phyloP scores from a whole-genome alignment of 2,113 vertebrate genomes.

The Hippocampus abdominalis region DNA sequence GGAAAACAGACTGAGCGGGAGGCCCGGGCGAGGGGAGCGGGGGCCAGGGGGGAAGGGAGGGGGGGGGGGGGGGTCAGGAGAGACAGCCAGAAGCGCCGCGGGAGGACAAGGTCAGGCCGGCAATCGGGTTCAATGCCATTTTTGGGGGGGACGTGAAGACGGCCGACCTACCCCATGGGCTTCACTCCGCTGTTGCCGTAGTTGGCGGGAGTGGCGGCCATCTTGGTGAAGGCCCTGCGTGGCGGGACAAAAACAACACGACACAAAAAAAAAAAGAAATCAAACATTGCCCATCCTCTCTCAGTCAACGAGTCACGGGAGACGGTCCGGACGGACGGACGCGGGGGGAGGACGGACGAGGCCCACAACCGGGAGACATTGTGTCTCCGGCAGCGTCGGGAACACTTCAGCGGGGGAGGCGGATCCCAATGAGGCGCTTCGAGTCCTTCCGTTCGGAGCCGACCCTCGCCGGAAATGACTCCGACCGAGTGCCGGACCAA shows the following conservation, averaged over 20 bases:
- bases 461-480: too few species aligned
- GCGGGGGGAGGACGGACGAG: too few species aligned
- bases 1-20: slow-evolving; percentile 80
- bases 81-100: not conserved
- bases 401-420: too few species aligned
- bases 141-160: not conserved
- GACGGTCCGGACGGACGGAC: too few species aligned
- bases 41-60: too few species aligned
- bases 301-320: too few species aligned
- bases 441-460: too few species aligned
- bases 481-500: too few species aligned
- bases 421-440: too few species aligned
- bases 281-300: not conserved
- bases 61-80: not conserved
- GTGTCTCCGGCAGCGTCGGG: too few species aligned
- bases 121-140: not conserved
- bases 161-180: slow-evolving; percentile 82
- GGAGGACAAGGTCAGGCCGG: slow-evolving; percentile 35
- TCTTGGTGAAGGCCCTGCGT: slow-evolving; percentile 90
- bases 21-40: too few species aligned
- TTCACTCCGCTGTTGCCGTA: slow-evolving; percentile 87
- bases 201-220: slow-evolving; percentile 88
- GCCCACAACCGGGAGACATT: too few species aligned
- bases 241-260: not conserved
- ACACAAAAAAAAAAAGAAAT: not conserved